phyloP scores from a whole-genome alignment of 2,888 invertebrate genomes.

The Subacronicta megacephala region DNA sequence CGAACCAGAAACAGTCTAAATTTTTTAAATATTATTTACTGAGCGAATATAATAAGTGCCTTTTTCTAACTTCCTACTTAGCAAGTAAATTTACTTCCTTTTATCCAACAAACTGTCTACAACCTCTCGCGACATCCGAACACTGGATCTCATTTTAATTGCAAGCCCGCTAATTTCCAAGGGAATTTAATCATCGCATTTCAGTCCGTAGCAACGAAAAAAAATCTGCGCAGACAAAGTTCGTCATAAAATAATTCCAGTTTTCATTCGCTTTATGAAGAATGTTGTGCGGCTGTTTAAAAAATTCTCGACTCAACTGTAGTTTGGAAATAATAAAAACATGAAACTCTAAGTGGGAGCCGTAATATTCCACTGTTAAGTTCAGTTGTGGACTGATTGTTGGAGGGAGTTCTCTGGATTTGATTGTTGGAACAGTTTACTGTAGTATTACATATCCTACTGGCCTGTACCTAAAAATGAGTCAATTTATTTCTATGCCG shows the following conservation, averaged over 20 bases:
- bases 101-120: too few species aligned
- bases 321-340: slow-evolving; percentile 44
- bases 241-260: slow-evolving; percentile 51
- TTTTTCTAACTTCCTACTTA: neutral
- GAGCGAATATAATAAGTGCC: neutral
- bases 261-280: slow-evolving; percentile 42
- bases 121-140: slow-evolving; percentile 5
- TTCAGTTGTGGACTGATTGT: neutral
- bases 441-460: too few species aligned
- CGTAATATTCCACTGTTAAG: slow-evolving; percentile 11
- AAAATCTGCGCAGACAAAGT: slow-evolving; percentile 43
- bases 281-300: slow-evolving; percentile 35
- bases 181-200: slow-evolving; percentile 53
- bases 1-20: too few species aligned
- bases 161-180: slow-evolving; percentile 33
- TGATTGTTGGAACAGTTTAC: neutral
- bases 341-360: slow-evolving; percentile 31
- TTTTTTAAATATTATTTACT: too few species aligned
- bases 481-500: too few species aligned
- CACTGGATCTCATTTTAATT: slow-evolving; percentile 25
- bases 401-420: neutral
- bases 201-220: slow-evolving; percentile 30
- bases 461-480: too few species aligned
- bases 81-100: too few species aligned
- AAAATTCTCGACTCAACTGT: slow-evolving; percentile 35